A percentile compares a stretch with the other conserved stretches of the same genome.
phyloP scores from a whole-genome alignment of 2,113 vertebrate genomes.

The Dasyurus viverrinus region DNA sequence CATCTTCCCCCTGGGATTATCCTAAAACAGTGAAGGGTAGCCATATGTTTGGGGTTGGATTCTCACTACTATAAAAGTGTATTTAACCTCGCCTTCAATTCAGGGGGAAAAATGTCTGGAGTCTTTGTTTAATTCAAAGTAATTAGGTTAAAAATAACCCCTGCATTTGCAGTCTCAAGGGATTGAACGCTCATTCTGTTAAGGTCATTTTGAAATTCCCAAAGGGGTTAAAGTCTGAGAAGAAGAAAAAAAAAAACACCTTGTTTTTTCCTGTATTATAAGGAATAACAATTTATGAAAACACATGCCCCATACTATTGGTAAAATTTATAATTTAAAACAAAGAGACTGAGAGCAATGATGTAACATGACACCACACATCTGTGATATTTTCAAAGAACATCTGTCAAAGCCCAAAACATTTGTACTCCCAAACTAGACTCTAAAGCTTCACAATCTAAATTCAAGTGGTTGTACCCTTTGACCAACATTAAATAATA shows the following conservation, averaged over 20 bases:
- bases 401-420: slow-evolving; percentile 53
- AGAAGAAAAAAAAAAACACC: no score
- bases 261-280: slow-evolving; percentile 30
- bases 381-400: slow-evolving; percentile 71
- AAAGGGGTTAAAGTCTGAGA: not conserved
- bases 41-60: not conserved
- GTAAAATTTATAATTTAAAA: slow-evolving; percentile 53
- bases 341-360: slow-evolving; percentile 25
- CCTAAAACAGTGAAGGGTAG: not conserved
- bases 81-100: slow-evolving; percentile 30
- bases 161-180: not conserved
- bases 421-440: slow-evolving; percentile 49
- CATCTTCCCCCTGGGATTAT: not conserved
- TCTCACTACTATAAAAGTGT: slow-evolving; percentile 35
- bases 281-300: slow-evolving; percentile 43
- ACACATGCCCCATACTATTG: slow-evolving; percentile 18
- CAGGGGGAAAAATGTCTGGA: slow-evolving; percentile 40
- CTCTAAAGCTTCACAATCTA: slow-evolving; percentile 42
- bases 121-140: slow-evolving; percentile 55
- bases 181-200: slow-evolving; percentile 7
- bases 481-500: slow-evolving; percentile 51
- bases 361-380: slow-evolving; percentile 59
- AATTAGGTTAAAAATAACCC: slow-evolving; percentile 12
- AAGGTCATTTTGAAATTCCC: slow-evolving; percentile 38
- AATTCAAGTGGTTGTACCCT: slow-evolving; percentile 49